Evolutionary conservation across 2,113 vertebrate species (phyloP), one percentile per base, ranked within the genome.

Genomic region (Tretioscincus oriximinensis): DNA sequence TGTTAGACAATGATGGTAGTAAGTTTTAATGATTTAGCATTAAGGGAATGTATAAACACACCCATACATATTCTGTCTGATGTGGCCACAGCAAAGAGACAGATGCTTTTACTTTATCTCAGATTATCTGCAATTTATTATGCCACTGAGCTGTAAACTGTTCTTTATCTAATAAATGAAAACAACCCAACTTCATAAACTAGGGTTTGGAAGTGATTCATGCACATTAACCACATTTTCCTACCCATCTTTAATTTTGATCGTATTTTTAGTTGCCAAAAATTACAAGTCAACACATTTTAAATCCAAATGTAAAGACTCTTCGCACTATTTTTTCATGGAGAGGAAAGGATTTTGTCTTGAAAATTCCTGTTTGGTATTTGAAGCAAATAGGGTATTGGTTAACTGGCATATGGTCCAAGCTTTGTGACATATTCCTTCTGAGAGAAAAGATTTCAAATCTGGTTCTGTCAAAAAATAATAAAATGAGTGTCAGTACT

Each of bases 201-300:
- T 58, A 58, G 54, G 16, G 12, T 58, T 58, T 58, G 54, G 18
- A 18, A 18, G 2, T 58, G 54, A 58, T 58, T 18, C 12, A 18
- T 65, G 9, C 10, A 65, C 9, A 65, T 65, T 28, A 65, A 65
- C 64, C 64, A 65, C 63, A 65, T 7, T n/a, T 65, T 65, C 26
- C 64, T 10, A 20, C 54, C 12, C 54, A 58, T 18, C 12, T 18
- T 18, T 58, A 58, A 58, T 58, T 58, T 58, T 58, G 54, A 18
- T 58, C 82, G 66, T 78, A 80, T 76, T 88, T 66, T 82, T 83
- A 84, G 54, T 89, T 82, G 76, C 20, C 60, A 47, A 54, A 22
- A 74, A 74, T 84, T 64, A 24, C 79, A 74, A 0, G 49, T 20
- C 70, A 72, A 49, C 7, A 11, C 29, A 26, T 85, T 11, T 79